phyloP scores from a whole-genome alignment of 2,113 vertebrate genomes.

The Zapornia atra region DNA sequence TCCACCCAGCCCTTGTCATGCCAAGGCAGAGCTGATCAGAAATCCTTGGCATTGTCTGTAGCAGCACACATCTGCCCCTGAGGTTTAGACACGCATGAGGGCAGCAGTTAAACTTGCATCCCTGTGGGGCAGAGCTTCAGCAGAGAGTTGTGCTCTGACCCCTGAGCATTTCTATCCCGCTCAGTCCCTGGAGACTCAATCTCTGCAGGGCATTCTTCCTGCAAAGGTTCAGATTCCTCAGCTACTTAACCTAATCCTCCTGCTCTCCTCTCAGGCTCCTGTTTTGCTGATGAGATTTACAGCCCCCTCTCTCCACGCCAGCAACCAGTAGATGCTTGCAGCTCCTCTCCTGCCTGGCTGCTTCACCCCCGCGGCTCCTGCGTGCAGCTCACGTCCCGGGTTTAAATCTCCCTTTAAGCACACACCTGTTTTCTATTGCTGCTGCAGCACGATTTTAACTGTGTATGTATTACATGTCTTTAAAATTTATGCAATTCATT shows the following conservation, averaged over 20 bases:
- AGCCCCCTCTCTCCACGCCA: not conserved
- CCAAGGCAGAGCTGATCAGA: not conserved
- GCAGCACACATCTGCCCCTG: not conserved
- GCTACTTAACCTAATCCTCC: not conserved
- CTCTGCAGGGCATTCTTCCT: not conserved
- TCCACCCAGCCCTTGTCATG: too few relatives aligned
- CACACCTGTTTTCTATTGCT: constrained; percentile 67
- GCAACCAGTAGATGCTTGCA: not conserved
- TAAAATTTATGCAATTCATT: constrained; percentile 72
- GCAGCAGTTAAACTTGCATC: not conserved
- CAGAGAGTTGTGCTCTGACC: not conserved
- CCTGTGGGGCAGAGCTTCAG: not conserved
- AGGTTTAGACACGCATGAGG: not conserved
- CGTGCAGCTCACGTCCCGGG: constrained; percentile 36
- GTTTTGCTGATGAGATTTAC: not conserved
- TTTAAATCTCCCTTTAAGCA: constrained; percentile 65
- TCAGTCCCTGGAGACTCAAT: not conserved
- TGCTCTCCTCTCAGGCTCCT: not conserved
- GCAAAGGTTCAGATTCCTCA: not conserved
- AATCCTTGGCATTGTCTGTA: too few relatives aligned
- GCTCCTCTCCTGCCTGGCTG: not conserved
- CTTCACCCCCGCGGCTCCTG: not conserved
- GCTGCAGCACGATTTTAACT: constrained; percentile 58
- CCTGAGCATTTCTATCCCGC: not conserved
- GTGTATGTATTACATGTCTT: constrained; percentile 65